Evolutionary conservation across 2,888 invertebrate genomes (phyloP), one percentile per base, ranked within the genome.

Genomic region (Phengaris alcon): DNA sequence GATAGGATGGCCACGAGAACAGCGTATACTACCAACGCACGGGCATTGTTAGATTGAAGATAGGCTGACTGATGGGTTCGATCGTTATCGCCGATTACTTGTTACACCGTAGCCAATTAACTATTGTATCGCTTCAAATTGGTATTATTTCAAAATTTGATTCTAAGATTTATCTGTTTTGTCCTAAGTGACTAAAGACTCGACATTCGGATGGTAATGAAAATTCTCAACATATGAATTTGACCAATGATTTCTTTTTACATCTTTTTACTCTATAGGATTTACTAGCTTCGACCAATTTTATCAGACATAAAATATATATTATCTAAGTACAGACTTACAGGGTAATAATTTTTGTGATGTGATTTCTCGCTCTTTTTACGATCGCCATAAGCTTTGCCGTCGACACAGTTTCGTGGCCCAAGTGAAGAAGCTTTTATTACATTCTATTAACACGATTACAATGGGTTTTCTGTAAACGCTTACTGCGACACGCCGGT

Each of bases 401-500:
- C 0, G 22, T 59, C 10, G 15, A 5, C 22, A 59, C 22, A 3
- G 15, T 59, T 59, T 22, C 10, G 59, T 59, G 59, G 59, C 59
- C 59, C 10, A 59, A 22, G 10, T 22, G 22, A 10, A 6, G 22
- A 59, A 9, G 59, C 59, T 59, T 15, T 59, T 59, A 22, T 59
- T 59, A 22, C 59, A 59, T 9, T 22, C 59, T 10, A 5, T 57
- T 59, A 59, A 15, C 59, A 59, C 59, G 15, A 48, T 8, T 22
- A 22, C 59, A 59, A 59, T 59, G 22, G 59, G 4, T 22, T 59
- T 59, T 59, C 59, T 22, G 59, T 59, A 59, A 59, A 59, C 57
- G 59, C 59, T 59, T 59, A 59, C 59, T 15, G 22, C 10, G 59
- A 10, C 15, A 59, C 7, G 48, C 5, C 48, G 8, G 48, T 15